Base-by-base conservation (phyloP, 2,113 vertebrate genomes). In the Tachuris rubrigastra region DNA sequence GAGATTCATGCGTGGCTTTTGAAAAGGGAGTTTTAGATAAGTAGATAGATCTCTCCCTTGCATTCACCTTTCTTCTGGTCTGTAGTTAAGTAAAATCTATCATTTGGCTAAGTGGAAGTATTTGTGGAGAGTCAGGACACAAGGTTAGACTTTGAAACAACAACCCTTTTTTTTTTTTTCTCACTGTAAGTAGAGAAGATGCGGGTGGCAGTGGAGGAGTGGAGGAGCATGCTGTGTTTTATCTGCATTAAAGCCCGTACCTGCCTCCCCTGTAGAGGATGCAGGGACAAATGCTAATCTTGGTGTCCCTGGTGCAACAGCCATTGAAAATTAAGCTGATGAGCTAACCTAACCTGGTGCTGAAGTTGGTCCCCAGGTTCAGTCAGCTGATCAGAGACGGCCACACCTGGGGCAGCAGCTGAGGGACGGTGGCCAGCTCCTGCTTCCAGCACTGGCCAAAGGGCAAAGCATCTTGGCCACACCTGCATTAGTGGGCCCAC, bases 61-160 rank as follows among this genome's bases (percentile, higher is more conserved):
- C 82, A 83, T 90, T 96, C 17, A 25, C 95, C 93, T 97, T 97
- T 97, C 89, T 95, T 93, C 90, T 95, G 41, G 5, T 30, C 94
- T 9, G 30, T 81, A 91, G 84, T 95, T 80, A 78, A 93, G 77
- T 92, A 95, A 95, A 97, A 93, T 92, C 80, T 96, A 93, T 96
- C 35, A 3, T 96, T 87, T 96, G 78, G 68, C 89, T 95, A 89
- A 95, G 73, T 86, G 78, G 79, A 79, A 96, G 49, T 85, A 66
- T 74, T 88, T 91, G 31, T 58, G 46, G 89, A 95, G 86, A 95
- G 87, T 65, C 65, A 85, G 93, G 67, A 88, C 62, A 62, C 3
- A 11, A 69, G 49, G 56, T 93, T 91, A 44, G 73, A 50, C 97
- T 96, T 85, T 56, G 89, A 97, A 92, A 91, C 85, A 93, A 33